Conservation (phyloP, 2,113 vertebrate genomes). For the Corapipo altera region DNA sequence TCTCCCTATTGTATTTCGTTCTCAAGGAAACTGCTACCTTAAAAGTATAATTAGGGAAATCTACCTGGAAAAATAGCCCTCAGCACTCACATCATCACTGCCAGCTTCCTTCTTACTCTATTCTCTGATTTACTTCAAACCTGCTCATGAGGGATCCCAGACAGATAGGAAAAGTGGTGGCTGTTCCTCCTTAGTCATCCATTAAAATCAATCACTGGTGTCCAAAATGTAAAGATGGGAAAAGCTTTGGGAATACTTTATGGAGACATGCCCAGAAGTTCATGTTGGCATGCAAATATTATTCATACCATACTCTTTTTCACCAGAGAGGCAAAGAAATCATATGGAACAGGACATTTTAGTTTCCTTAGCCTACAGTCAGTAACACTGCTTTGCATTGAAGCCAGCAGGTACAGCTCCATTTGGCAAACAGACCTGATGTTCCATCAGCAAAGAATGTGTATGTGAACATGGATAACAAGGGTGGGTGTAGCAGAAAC, state of each 20-base stretch:
- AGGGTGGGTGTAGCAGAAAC: not conserved
- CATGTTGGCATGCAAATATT: not conserved
- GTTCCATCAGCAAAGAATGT: not conserved
- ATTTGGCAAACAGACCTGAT: not conserved
- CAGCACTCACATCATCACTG: not conserved
- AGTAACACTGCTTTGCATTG: not conserved
- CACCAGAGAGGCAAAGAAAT: not conserved
- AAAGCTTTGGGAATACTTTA: not conserved
- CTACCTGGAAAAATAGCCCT: not conserved
- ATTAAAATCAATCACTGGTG: not conserved
- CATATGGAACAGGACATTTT: not conserved
- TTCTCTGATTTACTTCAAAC: not conserved
- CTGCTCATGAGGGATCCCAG: not conserved
- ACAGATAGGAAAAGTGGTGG: not conserved
- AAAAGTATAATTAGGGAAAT: not conserved
- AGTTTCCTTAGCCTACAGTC: not conserved
- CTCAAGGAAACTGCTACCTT: not conserved
- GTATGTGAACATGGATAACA: not conserved
- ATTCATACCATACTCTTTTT: not conserved
- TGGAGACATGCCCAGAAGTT: not conserved
- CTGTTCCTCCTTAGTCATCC: not conserved
- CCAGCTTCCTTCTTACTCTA: not conserved
- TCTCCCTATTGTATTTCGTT: not conserved
- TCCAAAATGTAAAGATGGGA: not conserved
- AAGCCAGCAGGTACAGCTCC: not conserved